A percentile compares a stretch with the other conserved stretches of the same genome.
These are phyloP conservation scores for Hydriomena furcata DNA, from an alignment of 2,888 invertebrate genomes.

Conservation along the genomic window DNA sequence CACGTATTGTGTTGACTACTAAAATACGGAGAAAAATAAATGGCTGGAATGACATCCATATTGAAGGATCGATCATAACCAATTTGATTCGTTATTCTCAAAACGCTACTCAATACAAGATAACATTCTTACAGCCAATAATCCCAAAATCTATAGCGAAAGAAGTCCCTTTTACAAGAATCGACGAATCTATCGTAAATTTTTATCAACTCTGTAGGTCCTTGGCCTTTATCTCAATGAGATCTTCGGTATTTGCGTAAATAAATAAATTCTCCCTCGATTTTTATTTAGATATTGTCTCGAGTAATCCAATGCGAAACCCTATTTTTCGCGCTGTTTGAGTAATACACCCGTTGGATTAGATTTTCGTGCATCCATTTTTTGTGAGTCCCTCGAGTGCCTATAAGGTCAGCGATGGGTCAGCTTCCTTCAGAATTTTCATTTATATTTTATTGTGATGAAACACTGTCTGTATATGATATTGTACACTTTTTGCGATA, in stretches of 20 bases:
- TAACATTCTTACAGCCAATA: not conserved
- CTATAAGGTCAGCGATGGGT: slow-evolving; percentile 26
- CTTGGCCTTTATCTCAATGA: slow-evolving; percentile 15
- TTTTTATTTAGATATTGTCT: slow-evolving; percentile 20
- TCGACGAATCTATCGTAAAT: not conserved
- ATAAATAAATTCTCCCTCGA: slow-evolving; percentile 18
- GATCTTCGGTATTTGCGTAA: slow-evolving; percentile 20
- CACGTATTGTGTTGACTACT: too few species aligned
- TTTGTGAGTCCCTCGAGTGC: slow-evolving; percentile 12
- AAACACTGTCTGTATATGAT: not conserved
- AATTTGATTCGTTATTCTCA: too few species aligned
- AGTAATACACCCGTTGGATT: slow-evolving; percentile 22
- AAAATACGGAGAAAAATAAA: too few species aligned
- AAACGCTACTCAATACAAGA: too few species aligned
- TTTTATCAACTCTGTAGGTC: slow-evolving; percentile 1
- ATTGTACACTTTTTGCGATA: not conserved
- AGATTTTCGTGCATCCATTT: slow-evolving; percentile 31
- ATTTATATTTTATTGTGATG: slow-evolving; percentile 16
- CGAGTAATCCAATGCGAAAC: slow-evolving; percentile 15
- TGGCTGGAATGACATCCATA: too few species aligned
- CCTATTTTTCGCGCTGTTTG: slow-evolving; percentile 30
- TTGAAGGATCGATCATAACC: too few species aligned
- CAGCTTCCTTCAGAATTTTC: not conserved
- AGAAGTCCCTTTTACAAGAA: slow-evolving; percentile 2
- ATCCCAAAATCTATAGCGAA: slow-evolving; percentile 4